These are phyloP conservation scores for Drepana arcuata DNA, from an alignment of 1,140 invertebrate genomes.

Conservation along the genomic window DNA sequence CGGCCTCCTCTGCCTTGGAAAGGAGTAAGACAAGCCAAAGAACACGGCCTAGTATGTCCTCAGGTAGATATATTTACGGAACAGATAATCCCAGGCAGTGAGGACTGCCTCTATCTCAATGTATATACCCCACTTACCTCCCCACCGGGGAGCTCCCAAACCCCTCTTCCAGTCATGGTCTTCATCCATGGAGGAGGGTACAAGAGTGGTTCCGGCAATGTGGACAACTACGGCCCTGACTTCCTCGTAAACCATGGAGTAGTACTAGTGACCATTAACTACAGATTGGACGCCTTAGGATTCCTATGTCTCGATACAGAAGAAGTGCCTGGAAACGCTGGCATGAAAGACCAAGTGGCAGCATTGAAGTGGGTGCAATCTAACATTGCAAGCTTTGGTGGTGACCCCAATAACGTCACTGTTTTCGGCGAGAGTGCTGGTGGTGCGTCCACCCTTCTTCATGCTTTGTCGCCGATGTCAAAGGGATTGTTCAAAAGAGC, in stretches of 20 bases:
- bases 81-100: constrained; percentile 21
- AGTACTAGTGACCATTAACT: constrained; percentile 77
- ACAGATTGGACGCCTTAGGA: constrained; percentile 54
- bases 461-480: constrained; percentile 72
- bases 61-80: constrained; percentile 32
- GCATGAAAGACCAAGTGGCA: constrained; percentile 74
- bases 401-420: constrained; percentile 74
- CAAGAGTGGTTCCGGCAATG: constrained; percentile 68
- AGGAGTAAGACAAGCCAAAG: constrained; percentile 54
- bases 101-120: constrained; percentile 75
- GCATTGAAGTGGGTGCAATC: constrained; percentile 75
- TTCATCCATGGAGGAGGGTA: constrained; percentile 82
- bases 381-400: constrained; percentile 75
- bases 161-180: constrained; percentile 43
- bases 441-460: constrained; percentile 58
- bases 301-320: constrained; percentile 65
- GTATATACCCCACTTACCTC: constrained; percentile 69
- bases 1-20: constrained; percentile 46
- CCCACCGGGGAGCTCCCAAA: no score
- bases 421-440: constrained; percentile 74
- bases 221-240: constrained; percentile 71
- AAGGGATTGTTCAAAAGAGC: constrained; percentile 69
- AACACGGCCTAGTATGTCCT: constrained; percentile 40
- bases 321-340: constrained; percentile 71
- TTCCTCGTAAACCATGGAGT: constrained; percentile 74